A percentile compares a stretch with the other conserved stretches of the same genome.
Conservation (phyloP, 2,888 invertebrate genomes). For the Caenorhabditis sp. region DNA sequence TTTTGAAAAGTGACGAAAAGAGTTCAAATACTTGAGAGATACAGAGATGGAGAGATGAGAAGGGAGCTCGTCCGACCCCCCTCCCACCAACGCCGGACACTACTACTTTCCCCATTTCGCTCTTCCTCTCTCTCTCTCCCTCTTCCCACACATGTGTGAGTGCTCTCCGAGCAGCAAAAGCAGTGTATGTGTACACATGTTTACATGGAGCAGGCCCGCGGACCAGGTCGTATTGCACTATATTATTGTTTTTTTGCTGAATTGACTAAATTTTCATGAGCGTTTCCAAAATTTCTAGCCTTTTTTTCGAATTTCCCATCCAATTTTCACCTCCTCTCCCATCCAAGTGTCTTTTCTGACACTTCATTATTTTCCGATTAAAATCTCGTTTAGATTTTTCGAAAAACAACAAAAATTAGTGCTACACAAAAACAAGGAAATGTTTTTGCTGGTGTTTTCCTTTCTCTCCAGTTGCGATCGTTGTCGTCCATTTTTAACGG, state of each 20-base stretch:
- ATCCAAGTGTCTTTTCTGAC: neutral
- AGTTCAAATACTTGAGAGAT: slow-evolving; percentile 7
- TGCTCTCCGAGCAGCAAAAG: slow-evolving; percentile 13
- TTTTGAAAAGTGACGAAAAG: neutral
- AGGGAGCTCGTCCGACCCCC: slow-evolving; percentile 1
- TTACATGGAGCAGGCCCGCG: slow-evolving; percentile 18
- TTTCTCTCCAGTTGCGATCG: neutral
- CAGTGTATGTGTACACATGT: slow-evolving; percentile 25
- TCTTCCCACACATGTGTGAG: slow-evolving; percentile 12
- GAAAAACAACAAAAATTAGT: neutral
- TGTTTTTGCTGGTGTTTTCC: slow-evolving; percentile 3
- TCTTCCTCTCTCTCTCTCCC: slow-evolving; percentile 1
- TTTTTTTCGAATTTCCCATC: neutral
- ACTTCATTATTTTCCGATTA: neutral
- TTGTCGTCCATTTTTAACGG: neutral
- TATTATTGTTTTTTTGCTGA: neutral
- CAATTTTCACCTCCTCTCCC: neutral
- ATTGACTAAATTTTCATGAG: no score
- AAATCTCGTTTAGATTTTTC: neutral
- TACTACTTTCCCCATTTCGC: slow-evolving; percentile 25
- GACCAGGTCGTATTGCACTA: neutral
- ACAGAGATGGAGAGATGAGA: slow-evolving; percentile 15
- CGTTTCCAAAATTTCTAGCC: neutral
- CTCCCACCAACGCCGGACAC: slow-evolving; percentile 10
- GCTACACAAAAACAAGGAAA: slow-evolving; percentile 2